Base-by-base conservation (phyloP, 2,888 invertebrate genomes). In the Meteorus cinctellus region DNA sequence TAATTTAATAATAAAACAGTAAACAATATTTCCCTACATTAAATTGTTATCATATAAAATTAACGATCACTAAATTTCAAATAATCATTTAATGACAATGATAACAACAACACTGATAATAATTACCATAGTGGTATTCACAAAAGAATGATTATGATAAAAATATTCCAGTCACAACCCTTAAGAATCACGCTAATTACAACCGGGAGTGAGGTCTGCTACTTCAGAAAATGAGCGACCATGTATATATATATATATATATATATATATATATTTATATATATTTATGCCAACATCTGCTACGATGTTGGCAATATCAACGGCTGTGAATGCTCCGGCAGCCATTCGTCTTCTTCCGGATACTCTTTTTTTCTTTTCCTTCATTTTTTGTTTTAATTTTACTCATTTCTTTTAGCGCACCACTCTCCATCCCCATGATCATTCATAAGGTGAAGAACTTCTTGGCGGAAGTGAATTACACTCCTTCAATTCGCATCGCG, bases 391-490 rank as follows among this genome's bases (percentile, higher is more conserved):
- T 60, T 66, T 5, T 19, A 16, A n/a, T 67, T 62, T 77, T 79
- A 45, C 69, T 66, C 48, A 60, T 29, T 14, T 63, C 29, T 24
- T 63, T 51, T 62, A 55, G 34, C 59, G 4, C 12, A 5, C 14
- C 62, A 48, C 75, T 78, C 51, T 65, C 48, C 29, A 5, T 45
- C 60, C 29, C 63, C 51, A 31, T 27, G 69, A 69, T 72, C 48
- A 29, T 73, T 65, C 55, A 75, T 41, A 36, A 36, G 27, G 75
- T 48, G 73, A 72, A 77, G 72, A 79, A 81, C 73, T 79, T 79
- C 77, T 79, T 78, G 72, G 79, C 77, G 77, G 81, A 83, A 81
- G 81, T 75, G 82, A 84, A 84, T 12, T 86, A 83, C 82, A 83
- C 82, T 82, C 41, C 14, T 74, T 79, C 81, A 82, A 84, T 84